Evolutionary conservation across 2,888 invertebrate genomes (phyloP).

Genomic region (Phrixothrix hirtus): DNA sequence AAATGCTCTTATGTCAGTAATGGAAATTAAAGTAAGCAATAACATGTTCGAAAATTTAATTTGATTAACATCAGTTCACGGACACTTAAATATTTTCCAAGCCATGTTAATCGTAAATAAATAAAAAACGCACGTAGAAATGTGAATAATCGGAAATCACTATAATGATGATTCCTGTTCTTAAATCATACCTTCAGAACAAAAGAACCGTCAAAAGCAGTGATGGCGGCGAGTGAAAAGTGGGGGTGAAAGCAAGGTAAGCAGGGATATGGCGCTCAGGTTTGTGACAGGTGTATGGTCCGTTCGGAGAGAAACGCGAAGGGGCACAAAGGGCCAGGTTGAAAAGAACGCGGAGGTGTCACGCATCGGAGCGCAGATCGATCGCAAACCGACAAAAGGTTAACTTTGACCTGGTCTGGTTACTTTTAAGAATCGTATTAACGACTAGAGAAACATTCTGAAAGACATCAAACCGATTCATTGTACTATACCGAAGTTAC

Average conservation of each 20-base stretch:
- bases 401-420: slow-evolving; percentile 27
- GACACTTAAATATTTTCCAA: too few species aligned
- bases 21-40: too few species aligned
- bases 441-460: slow-evolving; percentile 15
- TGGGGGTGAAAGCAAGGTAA: slow-evolving; percentile 36
- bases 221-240: slow-evolving; percentile 39
- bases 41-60: too few species aligned
- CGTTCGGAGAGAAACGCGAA: slow-evolving; percentile 29
- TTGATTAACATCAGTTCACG: too few species aligned
- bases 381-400: slow-evolving; percentile 38
- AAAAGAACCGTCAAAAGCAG: slow-evolving; percentile 36
- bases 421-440: slow-evolving; percentile 17
- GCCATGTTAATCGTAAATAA: too few species aligned
- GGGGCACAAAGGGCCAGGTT: slow-evolving; percentile 34
- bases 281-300: slow-evolving; percentile 39
- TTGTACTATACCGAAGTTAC: slow-evolving; percentile 16
- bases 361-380: slow-evolving; percentile 45
- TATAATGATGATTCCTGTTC: slow-evolving; percentile 3
- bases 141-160: too few species aligned
- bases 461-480: slow-evolving; percentile 8
- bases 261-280: slow-evolving; percentile 34
- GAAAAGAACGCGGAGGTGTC: slow-evolving; percentile 43
- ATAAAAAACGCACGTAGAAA: too few species aligned
- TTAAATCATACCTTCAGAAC: slow-evolving; percentile 36
- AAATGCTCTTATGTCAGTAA: too few species aligned